Percentiles rank a stretch among this genome's conserved stretches.
Evolutionary conservation across 64 coral and sea anemone species (phyloP).

Genomic region (Astreopora myriophthalma): DNA sequence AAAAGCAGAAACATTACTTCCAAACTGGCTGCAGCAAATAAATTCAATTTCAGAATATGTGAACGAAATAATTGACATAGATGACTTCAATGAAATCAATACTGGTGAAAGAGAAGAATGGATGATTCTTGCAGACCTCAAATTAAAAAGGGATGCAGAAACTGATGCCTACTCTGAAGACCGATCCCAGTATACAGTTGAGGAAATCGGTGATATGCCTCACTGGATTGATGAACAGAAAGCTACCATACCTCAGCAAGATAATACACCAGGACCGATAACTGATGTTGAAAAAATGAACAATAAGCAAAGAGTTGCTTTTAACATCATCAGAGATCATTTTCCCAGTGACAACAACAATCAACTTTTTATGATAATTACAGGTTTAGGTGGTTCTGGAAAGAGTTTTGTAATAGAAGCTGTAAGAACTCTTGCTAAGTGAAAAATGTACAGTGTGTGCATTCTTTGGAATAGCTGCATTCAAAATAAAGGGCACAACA

Average conservation of each 20-base stretch:
- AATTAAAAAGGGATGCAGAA: background rate
- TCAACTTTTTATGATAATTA: conserved; percentile 47
- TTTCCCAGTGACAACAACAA: background rate
- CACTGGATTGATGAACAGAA: conserved; percentile 56
- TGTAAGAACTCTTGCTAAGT: background rate
- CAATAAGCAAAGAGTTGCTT: background rate
- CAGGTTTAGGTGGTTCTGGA: conserved; percentile 40
- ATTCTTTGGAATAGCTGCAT: conserved; percentile 43
- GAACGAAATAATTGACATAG: conserved; percentile 12
- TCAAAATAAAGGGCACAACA: conserved; percentile 54
- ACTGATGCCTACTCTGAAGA: background rate
- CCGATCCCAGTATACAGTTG: background rate
- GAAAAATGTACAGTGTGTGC: conserved; percentile 35
- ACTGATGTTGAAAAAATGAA: conserved; percentile 45
- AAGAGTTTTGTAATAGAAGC: conserved; percentile 42
- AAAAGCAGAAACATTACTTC: background rate
- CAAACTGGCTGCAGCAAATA: conserved; percentile 21
- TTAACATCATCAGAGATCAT: conserved; percentile 8
- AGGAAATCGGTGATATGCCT: conserved; percentile 48
- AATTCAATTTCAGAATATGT: conserved; percentile 39
- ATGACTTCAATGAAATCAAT: conserved; percentile 16
- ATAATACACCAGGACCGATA: background rate
- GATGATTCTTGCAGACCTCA: conserved; percentile 47
- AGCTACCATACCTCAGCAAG: background rate
- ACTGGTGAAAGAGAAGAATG: conserved; percentile 58